Base-by-base conservation (phyloP, 2,888 invertebrate species). In the Chrysolina haemoptera region DNA sequence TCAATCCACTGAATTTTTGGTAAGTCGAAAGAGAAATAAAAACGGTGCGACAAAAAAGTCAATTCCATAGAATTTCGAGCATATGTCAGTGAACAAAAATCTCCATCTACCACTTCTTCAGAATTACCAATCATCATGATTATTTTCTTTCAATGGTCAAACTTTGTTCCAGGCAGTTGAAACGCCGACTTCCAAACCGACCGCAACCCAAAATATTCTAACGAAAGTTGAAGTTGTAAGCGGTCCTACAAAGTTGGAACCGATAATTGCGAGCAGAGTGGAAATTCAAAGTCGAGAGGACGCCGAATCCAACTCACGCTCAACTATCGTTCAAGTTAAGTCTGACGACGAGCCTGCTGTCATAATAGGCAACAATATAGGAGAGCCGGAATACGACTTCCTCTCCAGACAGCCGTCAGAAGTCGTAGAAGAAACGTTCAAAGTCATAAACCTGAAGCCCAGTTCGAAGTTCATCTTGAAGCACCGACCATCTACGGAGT, bases 361-460 rank as follows among this genome's bases (percentile, higher is more conserved):
- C 64, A 89, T 91, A 41, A 79, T 87, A 14, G 93, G 94, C 74
- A 79, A 79, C 53, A 74, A 76, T 50, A 79, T 79, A 9, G 77
- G 93, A 22, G 94, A 94, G 77, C 94, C 95, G 0, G 95, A 95
- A 88, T 96, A 95, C 84, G 95, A 96, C 85, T 94, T 95, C 83
- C 90, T 96, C 4, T 95, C 95, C 9, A 91, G 95, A 50, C 95
- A 96, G 84, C 96, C 96, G 0, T 93, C 94, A 10, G 95, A 96
- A 87, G 93, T 94, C 79, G 93, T 95, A 9, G 95, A 96, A 86
- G 95, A 96, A 89, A 95, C 95, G 0, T 96, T 53, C 27, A 94
- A 94, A 88, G 93, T 95, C 81, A 93, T 95, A 67, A 95, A 95
- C 85, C 89, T 95, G 76, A 92, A 93, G 78, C 93, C 95, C n/a